Evolutionary conservation across 2,888 invertebrate genomes (phyloP).

Genomic region (Stenodema calcarata): DNA sequence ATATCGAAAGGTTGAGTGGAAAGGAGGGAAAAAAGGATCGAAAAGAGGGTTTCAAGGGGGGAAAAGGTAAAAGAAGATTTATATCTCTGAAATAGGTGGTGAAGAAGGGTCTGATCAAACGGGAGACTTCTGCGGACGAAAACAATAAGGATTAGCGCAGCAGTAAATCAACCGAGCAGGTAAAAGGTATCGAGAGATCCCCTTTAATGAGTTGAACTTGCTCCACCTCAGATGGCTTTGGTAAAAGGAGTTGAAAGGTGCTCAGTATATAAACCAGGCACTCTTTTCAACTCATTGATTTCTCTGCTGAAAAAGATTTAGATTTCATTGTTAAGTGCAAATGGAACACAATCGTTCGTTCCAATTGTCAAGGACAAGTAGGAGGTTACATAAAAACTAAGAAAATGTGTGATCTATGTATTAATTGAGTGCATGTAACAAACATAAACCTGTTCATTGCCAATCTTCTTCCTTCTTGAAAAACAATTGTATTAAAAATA

Average conservation of each 20-base stretch:
- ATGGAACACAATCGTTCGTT: too few relatives aligned
- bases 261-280: background rate
- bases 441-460: too few relatives aligned
- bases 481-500: too few relatives aligned
- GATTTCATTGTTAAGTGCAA: too few relatives aligned
- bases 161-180: constrained; percentile 14
- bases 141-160: constrained; percentile 34
- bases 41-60: background rate
- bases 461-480: too few relatives aligned
- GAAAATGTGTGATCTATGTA: too few relatives aligned
- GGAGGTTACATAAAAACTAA: too few relatives aligned
- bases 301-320: background rate
- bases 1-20: constrained; percentile 15
- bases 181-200: background rate
- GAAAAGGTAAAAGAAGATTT: background rate
- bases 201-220: constrained; percentile 28
- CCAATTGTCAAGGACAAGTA: too few relatives aligned
- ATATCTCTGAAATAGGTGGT: background rate
- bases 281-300: background rate
- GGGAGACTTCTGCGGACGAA: background rate
- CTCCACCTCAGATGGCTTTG: background rate
- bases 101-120: constrained; percentile 13
- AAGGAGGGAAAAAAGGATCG: background rate
- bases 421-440: too few relatives aligned
- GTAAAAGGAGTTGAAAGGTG: background rate